phyloP scores from a whole-genome alignment of 2,113 vertebrate species.

The Erpornis zantholeuca region DNA sequence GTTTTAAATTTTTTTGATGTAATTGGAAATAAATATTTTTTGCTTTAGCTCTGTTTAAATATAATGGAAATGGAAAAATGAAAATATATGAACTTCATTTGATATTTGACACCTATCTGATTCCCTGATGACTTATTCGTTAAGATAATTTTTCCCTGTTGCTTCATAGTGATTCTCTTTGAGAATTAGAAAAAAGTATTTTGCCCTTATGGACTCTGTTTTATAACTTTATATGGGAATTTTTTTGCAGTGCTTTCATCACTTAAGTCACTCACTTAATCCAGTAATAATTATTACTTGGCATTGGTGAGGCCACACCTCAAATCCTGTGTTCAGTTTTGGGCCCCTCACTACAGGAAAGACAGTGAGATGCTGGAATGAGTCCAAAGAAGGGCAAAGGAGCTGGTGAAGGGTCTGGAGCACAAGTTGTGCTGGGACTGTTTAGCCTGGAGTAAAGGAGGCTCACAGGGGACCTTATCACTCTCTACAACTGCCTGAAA shows the following conservation, averaged over 20 bases:
- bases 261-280: neutral
- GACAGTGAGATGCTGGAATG: rapidly evolving
- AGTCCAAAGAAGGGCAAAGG: rapidly evolving
- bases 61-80: neutral
- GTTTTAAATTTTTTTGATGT: neutral
- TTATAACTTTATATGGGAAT: neutral
- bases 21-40: neutral
- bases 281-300: neutral
- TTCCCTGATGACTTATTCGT: neutral
- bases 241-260: neutral
- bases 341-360: neutral
- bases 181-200: neutral
- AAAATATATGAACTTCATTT: neutral
- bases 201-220: neutral
- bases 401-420: neutral
- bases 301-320: neutral
- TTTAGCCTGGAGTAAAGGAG: neutral
- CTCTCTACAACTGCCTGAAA: neutral
- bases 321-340: neutral
- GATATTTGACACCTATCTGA: neutral
- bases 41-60: neutral
- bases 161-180: neutral
- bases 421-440: rapidly evolving
- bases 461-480: neutral
- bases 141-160: neutral